phyloP scores from a whole-genome alignment of 2,113 vertebrate species.

The Thamnophis sirtalis region DNA sequence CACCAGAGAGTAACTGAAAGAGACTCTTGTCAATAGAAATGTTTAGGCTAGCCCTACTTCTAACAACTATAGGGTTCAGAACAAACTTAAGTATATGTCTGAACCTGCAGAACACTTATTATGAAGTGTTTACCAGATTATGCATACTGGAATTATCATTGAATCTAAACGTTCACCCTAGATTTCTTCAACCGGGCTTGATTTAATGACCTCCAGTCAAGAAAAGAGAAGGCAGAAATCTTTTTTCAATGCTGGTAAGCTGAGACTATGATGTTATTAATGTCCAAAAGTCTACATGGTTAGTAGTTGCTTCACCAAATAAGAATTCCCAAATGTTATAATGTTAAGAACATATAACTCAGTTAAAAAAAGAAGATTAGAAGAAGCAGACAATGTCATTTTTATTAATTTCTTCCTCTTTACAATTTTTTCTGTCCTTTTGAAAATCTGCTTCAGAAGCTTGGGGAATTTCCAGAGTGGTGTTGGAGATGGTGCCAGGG shows the following conservation, averaged over 20 bases:
- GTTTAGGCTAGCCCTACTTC: neutral
- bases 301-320: neutral
- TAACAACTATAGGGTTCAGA: neutral
- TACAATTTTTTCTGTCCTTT: neutral
- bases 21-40: neutral
- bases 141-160: neutral
- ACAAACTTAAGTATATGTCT: neutral
- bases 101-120: neutral
- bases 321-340: neutral
- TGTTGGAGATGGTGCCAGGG: neutral
- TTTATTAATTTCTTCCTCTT: neutral
- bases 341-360: neutral
- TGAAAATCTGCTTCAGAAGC: neutral
- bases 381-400: neutral
- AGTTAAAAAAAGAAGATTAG: neutral
- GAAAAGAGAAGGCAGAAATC: neutral
- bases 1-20: neutral
- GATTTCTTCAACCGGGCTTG: neutral
- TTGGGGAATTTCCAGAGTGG: neutral
- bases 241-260: neutral
- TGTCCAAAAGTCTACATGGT: neutral
- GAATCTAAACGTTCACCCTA: neutral
- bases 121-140: neutral
- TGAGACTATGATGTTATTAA: neutral
- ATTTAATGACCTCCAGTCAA: neutral